These are phyloP conservation scores for Perca fluviatilis DNA, from an alignment of 2,113 vertebrate genomes.

Conservation along the genomic window DNA sequence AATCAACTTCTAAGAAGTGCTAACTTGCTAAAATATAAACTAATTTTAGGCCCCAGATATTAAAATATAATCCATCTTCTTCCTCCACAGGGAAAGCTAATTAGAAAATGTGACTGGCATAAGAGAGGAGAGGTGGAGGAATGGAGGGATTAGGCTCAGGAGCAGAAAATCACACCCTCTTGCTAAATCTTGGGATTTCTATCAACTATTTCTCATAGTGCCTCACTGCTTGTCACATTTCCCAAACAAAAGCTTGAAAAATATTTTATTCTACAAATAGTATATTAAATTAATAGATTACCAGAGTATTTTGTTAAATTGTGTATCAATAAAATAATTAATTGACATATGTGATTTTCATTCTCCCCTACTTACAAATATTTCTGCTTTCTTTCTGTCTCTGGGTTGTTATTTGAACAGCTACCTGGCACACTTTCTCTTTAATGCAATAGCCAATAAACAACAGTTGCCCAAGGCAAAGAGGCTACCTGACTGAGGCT, in stretches of 20 bases:
- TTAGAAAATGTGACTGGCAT: conserved; percentile 90
- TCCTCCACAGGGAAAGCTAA: conserved; percentile 89
- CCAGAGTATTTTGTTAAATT: not conserved
- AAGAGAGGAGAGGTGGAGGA: conserved; percentile 84
- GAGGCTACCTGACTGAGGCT: conserved; percentile 71
- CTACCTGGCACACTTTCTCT: conserved; percentile 45
- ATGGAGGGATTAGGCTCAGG: conserved; percentile 83
- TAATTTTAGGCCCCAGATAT: conserved; percentile 91
- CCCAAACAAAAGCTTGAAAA: conserved; percentile 42
- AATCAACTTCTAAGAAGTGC: conserved; percentile 90
- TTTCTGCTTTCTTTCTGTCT: conserved; percentile 22
- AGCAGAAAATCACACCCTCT: conserved; percentile 71
- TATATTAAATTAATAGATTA: conserved; percentile 7
- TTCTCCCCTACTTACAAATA: conserved; percentile 32
- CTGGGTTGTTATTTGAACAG: conserved; percentile 58
- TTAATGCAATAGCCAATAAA: conserved; percentile 71
- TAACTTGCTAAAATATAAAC: conserved; percentile 93
- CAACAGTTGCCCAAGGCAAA: conserved; percentile 69
- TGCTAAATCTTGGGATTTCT: conserved; percentile 78
- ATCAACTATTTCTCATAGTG: conserved; percentile 60
- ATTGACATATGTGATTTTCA: conserved; percentile 3
- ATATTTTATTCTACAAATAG: conserved; percentile 11
- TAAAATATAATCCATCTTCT: conserved; percentile 96
- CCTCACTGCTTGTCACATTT: conserved; percentile 50
- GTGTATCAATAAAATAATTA: conserved; percentile 9